Conservation (phyloP, 2,797 vertebrate genomes). For the Alca torda region DNA sequence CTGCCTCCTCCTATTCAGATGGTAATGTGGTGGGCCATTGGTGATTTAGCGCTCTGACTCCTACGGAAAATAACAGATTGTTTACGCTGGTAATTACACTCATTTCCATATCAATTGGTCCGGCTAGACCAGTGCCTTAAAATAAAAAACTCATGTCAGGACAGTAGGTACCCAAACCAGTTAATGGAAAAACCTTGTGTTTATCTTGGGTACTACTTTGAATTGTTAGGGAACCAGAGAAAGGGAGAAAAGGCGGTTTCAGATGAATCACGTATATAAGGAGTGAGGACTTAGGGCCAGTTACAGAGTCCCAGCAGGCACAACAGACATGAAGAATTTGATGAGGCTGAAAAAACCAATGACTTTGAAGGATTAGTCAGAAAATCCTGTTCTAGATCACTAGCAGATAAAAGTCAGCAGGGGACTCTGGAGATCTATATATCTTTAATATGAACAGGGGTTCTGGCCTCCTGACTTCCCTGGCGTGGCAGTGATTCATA, state of each 20-base stretch:
- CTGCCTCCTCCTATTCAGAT: slow-evolving; percentile 75
- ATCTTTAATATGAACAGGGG: not conserved
- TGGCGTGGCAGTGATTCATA: not conserved
- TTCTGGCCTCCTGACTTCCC: not conserved
- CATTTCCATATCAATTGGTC: slow-evolving; percentile 80
- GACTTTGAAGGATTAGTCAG: slow-evolving; percentile 1
- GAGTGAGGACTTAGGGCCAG: not conserved
- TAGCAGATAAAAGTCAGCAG: not conserved
- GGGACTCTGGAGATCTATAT: not conserved
- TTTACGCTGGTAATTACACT: slow-evolving; percentile 78
- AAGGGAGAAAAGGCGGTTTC: not conserved
- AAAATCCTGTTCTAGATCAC: slow-evolving; percentile 8
- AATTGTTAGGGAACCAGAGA: not conserved
- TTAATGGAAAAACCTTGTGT: not conserved
- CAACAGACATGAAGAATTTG: not conserved
- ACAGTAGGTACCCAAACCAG: not conserved
- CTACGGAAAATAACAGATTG: slow-evolving; percentile 78
- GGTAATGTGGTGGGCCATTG: slow-evolving; percentile 73
- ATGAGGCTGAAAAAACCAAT: not conserved
- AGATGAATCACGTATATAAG: not conserved
- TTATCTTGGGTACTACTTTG: not conserved
- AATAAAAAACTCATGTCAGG: slow-evolving; percentile 43
- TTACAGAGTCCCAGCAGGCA: not conserved
- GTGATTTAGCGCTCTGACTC: slow-evolving; percentile 75
- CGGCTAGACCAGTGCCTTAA: slow-evolving; percentile 36